Percentiles rank a stretch among this genome's conserved stretches.
phyloP scores from a whole-genome alignment of 37 sponge, comb jelly and placozoan genomes.

The Halichondria panicea region DNA sequence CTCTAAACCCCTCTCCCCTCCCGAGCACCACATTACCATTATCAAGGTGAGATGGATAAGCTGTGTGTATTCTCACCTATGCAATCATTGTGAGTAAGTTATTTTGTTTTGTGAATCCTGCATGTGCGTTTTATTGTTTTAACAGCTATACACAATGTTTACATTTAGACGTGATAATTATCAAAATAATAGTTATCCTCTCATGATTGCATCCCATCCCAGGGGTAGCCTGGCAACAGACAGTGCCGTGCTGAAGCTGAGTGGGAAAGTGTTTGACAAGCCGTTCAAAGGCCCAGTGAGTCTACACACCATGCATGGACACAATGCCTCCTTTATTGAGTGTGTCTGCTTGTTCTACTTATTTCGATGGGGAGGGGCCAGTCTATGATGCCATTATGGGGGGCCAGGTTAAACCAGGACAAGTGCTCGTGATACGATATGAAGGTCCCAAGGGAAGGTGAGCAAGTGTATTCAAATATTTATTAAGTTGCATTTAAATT shows the following conservation, averaged over 20 bases:
- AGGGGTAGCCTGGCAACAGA: constrained; percentile 49
- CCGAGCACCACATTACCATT: constrained; percentile 58
- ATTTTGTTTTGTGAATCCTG: too few species aligned
- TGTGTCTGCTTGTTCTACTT: too few species aligned
- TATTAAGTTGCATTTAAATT: too few species aligned
- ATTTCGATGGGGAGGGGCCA: constrained; percentile 67
- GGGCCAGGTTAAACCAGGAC: constrained; percentile 61
- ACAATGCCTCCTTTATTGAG: too few species aligned
- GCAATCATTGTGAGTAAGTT: too few species aligned
- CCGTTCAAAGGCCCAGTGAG: constrained; percentile 71
- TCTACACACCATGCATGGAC: too few species aligned
- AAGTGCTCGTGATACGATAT: constrained; percentile 71
- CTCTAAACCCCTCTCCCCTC: constrained; percentile 37
- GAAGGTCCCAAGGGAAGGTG: constrained; percentile 84
- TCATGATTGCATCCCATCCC: background rate
- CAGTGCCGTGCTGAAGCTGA: constrained; percentile 77
- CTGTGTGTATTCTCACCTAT: too few species aligned
- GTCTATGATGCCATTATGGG: constrained; percentile 72
- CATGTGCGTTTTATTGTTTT: too few species aligned
- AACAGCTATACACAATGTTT: too few species aligned
- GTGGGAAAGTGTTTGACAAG: constrained; percentile 67
- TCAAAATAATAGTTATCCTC: too few species aligned
- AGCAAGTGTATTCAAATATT: too few species aligned
- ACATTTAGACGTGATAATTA: too few species aligned
- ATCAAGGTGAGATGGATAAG: constrained; percentile 21